These are phyloP conservation scores for Berghia stephanieae DNA, from an alignment of 1,140 invertebrate species.

Conservation along the genomic window DNA sequence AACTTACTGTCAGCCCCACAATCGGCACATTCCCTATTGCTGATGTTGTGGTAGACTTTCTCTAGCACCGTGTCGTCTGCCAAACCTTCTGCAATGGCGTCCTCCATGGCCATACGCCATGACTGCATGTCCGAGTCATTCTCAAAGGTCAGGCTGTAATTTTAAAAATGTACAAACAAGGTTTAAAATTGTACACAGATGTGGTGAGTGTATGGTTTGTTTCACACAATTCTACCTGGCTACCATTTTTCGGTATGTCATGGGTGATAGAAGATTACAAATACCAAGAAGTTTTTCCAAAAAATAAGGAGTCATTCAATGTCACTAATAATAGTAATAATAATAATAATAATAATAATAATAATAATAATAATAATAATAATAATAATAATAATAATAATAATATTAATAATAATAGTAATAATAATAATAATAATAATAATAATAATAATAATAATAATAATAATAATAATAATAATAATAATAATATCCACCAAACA, in stretches of 20 bases:
- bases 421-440: no score
- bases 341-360: no score
- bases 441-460: background rate
- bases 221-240: no score
- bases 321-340: no score
- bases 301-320: no score
- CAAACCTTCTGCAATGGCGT: slow-evolving; percentile 55
- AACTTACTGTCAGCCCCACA: slow-evolving; percentile 48
- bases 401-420: no score
- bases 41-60: slow-evolving; percentile 52
- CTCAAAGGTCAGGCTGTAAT: slow-evolving; percentile 48
- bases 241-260: no score
- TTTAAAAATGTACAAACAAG: background rate
- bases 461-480: background rate
- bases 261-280: no score
- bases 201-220: no score
- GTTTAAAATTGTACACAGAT: background rate
- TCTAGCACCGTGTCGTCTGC: slow-evolving; percentile 56
- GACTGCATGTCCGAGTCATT: slow-evolving; percentile 43
- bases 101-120: slow-evolving; percentile 59
- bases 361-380: no score
- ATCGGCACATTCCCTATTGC: slow-evolving; percentile 57
- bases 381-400: no score
- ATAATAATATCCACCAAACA: background rate
- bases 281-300: no score